Base-by-base conservation (phyloP, 2,888 invertebrate species). In the Epistrophe grossulariae region DNA sequence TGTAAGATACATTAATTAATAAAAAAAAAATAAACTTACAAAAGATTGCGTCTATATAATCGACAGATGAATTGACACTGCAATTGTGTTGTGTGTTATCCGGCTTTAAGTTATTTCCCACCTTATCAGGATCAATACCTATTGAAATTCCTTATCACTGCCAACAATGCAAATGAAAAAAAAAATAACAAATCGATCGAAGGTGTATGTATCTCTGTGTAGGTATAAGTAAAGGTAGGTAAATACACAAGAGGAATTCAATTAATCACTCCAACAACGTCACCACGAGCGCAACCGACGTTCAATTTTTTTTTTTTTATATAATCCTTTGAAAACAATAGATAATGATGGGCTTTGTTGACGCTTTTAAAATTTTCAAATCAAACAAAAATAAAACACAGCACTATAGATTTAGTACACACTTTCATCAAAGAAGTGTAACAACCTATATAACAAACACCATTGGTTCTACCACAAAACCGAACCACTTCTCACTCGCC, bases 51-150 rank as follows among this genome's bases (percentile, higher is more conserved):
- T 31, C 15, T 38, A 57, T 38, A 57, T 68, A 62, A 38, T 68
- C 31, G 50, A 6, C 7, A 24, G 24, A 15, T n/a, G 8, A 72
- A 50, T 73, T 45, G 57, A 43, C 80, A 84, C 76, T 60, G 3
- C 79, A n/a, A n/a, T 76, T 19, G 24, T 24, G 10, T 31, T 35
- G 6, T 40, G 4, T 43, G 40, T 45, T 28, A 6, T 45, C n/a
- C 62, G 38, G 40, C 13, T 40, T 64, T 13, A 40, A 19, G 62
- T n/a, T 31, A 45, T 28, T 45, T 45, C 64, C 43, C 43, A 7
- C 11, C 72, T 73, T 80, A 60, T 80, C 68, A 74, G 35, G 68
- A 68, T 70, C 59, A 52, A 80, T 74, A n/a, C n/a, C n/a, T n/a
- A 60, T 50, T 74, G 68, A 45, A 31, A 52, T 43, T 52, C 15